These are phyloP conservation scores for Paraescarpia echinospica DNA, from an alignment of 1,140 invertebrate species.

Conservation along the genomic window DNA sequence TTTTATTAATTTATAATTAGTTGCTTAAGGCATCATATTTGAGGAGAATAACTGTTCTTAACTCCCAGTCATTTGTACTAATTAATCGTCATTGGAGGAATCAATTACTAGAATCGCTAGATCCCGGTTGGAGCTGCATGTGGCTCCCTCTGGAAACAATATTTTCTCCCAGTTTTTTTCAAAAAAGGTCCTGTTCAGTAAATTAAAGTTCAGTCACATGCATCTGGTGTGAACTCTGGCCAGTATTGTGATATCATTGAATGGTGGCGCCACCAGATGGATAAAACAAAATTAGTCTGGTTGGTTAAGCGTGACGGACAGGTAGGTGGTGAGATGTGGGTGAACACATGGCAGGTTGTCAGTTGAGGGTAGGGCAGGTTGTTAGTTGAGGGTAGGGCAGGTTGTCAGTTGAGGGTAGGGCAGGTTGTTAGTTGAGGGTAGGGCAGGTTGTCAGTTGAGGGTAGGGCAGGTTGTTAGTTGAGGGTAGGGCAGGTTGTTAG, in stretches of 20 bases:
- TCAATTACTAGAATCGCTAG: background rate
- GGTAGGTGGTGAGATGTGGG: background rate
- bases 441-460: too few species aligned
- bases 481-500: too few species aligned
- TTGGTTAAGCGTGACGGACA: background rate
- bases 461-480: too few species aligned
- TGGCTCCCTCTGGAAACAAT: background rate
- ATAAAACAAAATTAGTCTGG: background rate
- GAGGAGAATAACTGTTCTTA: background rate
- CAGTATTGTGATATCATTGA: too few species aligned
- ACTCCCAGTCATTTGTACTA: background rate
- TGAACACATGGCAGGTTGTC: background rate
- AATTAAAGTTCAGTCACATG: background rate
- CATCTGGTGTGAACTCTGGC: background rate
- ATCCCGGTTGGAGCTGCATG: background rate
- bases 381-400: too few species aligned
- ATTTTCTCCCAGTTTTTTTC: background rate
- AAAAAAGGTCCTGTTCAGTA: background rate
- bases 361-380: too few species aligned
- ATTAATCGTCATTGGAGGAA: background rate
- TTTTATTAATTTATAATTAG: background rate
- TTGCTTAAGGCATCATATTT: background rate
- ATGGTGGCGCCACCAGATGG: too few species aligned
- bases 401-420: too few species aligned
- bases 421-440: too few species aligned